Base-by-base conservation (phyloP, 2,113 vertebrate species). In the Antechinus stuartii region DNA sequence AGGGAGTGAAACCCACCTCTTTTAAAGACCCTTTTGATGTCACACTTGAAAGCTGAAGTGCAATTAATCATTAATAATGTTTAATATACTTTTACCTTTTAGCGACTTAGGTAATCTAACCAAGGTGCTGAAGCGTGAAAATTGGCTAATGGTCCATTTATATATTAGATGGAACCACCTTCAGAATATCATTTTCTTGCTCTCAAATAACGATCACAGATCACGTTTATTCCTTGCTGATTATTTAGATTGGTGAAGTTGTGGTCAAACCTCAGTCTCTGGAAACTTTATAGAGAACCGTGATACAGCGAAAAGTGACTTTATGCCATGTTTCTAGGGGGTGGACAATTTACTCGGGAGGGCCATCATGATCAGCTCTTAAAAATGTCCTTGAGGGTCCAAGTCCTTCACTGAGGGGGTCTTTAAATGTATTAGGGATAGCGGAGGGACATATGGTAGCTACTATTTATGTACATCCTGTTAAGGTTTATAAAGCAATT, bases 121-220 rank as follows among this genome's bases (percentile, higher is more conserved):
- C 94, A 97, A 98, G 95, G 97, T 97, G 97, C 92, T 97, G 96
- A 98, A 96, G 97, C 97, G 97, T 93, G 95, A 98, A 97, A 98
- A 76, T 95, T 98, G 98, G 98, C 95, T 91, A 94, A 93, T 90
- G 91, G 56, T 96, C 97, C 97, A 91, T 90, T 94, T 92, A 96
- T n/a, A 50, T 95, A 97, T 97, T 94, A 97, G 96, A 95, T 97
- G 96, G 97, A 97, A 96, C 94, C 56, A 90, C 93, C 93, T 97
- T 98, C 96, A 96, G 96, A 97, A 96, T 97, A 97, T 97, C 96
- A 94, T 95, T 98, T 98, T 98, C 97, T 96, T 94, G 93, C 92
- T 94, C 90, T 76, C 53, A 84, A 84, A 84, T 42, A 42, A 42
- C 68, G 42, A 84, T 84, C 68, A 52, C 89, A 92, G 93, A 84